Percentiles rank a stretch among this genome's conserved stretches.
These are phyloP conservation scores for Brachylomia viminalis DNA, from an alignment of 2,888 invertebrate species.

Conservation along the genomic window DNA sequence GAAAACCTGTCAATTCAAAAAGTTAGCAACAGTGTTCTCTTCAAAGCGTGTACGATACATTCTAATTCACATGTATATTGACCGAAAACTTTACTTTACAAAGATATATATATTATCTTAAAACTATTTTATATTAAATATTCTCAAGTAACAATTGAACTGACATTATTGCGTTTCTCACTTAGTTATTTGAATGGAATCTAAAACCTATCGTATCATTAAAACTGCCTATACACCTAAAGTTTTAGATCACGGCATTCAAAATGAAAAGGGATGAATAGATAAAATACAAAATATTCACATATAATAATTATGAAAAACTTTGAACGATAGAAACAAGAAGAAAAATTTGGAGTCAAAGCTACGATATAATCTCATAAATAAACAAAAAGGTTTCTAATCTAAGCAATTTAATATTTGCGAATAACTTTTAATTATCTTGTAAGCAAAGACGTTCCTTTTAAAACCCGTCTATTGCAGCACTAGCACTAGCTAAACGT, in stretches of 20 bases:
- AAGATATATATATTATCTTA: constrained; percentile 66
- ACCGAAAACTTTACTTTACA: constrained; percentile 63
- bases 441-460: constrained; percentile 16
- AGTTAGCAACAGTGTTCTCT: constrained; percentile 15
- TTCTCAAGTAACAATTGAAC: constrained; percentile 76
- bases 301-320: constrained; percentile 8
- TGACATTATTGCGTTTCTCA: constrained; percentile 87
- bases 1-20: constrained; percentile 22
- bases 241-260: constrained; percentile 39
- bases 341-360: neutral
- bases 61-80: constrained; percentile 51
- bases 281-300: constrained; percentile 34
- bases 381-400: neutral
- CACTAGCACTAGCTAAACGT: constrained; percentile 7
- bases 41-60: constrained; percentile 45
- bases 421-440: neutral
- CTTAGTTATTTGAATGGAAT: constrained; percentile 68
- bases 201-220: constrained; percentile 56
- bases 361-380: neutral
- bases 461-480: constrained; percentile 34
- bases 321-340: constrained; percentile 3
- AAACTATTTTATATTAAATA: constrained; percentile 69
- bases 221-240: constrained; percentile 40
- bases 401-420: constrained; percentile 13
- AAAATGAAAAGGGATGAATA: constrained; percentile 34